Conservation (phyloP, 2,797 vertebrate genomes). For the Chelonia mydas region DNA sequence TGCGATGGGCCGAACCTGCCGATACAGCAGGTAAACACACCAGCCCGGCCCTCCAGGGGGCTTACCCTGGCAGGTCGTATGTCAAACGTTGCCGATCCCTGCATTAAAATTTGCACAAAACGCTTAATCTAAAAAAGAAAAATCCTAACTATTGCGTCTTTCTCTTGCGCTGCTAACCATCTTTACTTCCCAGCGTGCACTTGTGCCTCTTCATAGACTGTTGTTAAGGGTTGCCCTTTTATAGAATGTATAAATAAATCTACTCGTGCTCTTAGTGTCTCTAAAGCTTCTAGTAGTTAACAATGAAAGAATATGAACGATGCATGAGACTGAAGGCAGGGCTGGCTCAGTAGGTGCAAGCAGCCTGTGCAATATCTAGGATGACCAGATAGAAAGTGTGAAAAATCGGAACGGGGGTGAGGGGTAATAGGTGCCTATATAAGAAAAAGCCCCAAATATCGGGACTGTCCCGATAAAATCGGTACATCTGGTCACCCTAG, state of each 20-base stretch:
- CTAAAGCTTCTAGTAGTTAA: neutral
- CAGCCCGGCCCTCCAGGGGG: too few relatives aligned
- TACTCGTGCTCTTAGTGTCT: neutral
- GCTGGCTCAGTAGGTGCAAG: neutral
- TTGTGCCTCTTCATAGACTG: neutral
- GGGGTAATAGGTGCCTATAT: too few relatives aligned
- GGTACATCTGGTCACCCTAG: too few relatives aligned
- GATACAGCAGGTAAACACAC: too few relatives aligned
- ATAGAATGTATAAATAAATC: neutral
- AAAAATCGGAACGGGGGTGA: too few relatives aligned
- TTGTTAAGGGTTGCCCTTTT: neutral
- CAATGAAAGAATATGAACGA: neutral
- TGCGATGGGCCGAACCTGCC: too few relatives aligned
- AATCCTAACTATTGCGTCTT: neutral
- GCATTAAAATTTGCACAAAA: neutral
- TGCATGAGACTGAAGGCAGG: neutral
- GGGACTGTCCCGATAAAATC: too few relatives aligned
- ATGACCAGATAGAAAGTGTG: too few relatives aligned
- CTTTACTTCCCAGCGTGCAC: neutral
- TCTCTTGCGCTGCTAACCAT: neutral
- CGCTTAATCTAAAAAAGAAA: neutral
- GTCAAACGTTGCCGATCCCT: too few relatives aligned
- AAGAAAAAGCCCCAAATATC: too few relatives aligned
- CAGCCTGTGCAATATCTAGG: neutral
- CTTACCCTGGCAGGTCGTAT: too few relatives aligned